Evolutionary conservation across 2,888 invertebrate genomes (phyloP).

Genomic region (Diarsia dahlii): DNA sequence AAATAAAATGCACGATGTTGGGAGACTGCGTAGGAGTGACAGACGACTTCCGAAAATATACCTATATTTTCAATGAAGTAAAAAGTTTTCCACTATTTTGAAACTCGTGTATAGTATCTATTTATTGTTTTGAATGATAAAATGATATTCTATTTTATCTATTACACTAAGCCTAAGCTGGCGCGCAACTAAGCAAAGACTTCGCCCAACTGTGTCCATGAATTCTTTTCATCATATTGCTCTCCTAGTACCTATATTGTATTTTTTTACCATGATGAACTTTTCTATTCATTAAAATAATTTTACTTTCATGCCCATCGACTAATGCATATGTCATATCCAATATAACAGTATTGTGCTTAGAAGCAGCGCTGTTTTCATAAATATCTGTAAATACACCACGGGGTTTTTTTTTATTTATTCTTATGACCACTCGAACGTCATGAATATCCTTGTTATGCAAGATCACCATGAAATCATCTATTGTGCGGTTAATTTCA

Average conservation of each 20-base stretch:
- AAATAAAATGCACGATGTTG: neutral
- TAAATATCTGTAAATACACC: neutral
- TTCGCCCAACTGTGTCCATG: neutral
- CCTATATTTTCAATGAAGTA: neutral
- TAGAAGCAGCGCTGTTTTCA: neutral
- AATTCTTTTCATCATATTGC: neutral
- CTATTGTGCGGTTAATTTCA: slow-evolving; percentile 3
- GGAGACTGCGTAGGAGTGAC: neutral
- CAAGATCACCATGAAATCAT: neutral
- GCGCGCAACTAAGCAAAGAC: neutral
- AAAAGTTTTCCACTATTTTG: neutral
- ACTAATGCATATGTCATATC: neutral
- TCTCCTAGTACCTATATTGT: neutral
- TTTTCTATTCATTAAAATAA: neutral
- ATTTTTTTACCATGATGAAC: neutral
- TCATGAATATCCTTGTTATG: neutral
- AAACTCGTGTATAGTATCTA: neutral
- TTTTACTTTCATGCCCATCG: neutral
- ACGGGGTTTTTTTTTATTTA: slow-evolving; percentile 2
- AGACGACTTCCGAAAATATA: neutral
- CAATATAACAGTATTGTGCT: neutral
- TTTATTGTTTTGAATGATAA: neutral
- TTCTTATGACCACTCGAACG: neutral
- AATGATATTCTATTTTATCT: neutral
- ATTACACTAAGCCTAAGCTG: neutral